Base-by-base conservation (phyloP, 2,113 vertebrate genomes). In the Campylomormyrus numenius region DNA sequence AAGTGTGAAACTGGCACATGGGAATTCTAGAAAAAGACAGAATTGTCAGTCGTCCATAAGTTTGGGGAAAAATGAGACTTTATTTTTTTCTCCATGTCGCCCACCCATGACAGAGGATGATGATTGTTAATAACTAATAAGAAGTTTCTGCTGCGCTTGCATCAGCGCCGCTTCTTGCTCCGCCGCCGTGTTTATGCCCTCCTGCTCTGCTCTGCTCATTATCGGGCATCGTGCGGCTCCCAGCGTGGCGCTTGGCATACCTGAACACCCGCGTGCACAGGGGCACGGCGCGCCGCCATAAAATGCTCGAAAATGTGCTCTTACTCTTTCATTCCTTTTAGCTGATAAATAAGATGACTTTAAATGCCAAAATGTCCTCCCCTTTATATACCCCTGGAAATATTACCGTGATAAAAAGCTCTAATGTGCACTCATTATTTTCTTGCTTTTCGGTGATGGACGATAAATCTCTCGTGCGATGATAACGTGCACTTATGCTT, bases 321-420 rank as follows among this genome's bases (percentile, higher is more conserved):
- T 46, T n/a, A 48, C 4, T 5, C 39, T 85, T 83, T 46, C 77
- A 21, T 83, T 83, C 42, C 35, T 83, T 83, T 46, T 83, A 83
- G 39, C 77, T 83, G 31, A 83, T 85, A 85, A 85, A 48, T 85
- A 48, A 48, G 45, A 85, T 48, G 83, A 85, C 83, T 85, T 85
- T 48, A 48, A 85, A 85, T n/a, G 42, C 46, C 83, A 48, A 21
- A 80, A n/a, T 48, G 83, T 48, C 83, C 24, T 85, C 45, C 83
- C 83, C 83, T 48, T 85, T 85, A 45, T 45, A 24, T 48, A 45
- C 17, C 45, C 39, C 83, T 48, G 83, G 83, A 85, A 85, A 85
- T 46, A 85, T 39, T n/a, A 48, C 42, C n/a, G 42, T 24, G 39
- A n/a, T 85, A 46, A 85, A 48, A 48, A 46, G 83, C 83, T 85